Conservation (phyloP, 2,797 vertebrate species). For the Lutra lutra region DNA sequence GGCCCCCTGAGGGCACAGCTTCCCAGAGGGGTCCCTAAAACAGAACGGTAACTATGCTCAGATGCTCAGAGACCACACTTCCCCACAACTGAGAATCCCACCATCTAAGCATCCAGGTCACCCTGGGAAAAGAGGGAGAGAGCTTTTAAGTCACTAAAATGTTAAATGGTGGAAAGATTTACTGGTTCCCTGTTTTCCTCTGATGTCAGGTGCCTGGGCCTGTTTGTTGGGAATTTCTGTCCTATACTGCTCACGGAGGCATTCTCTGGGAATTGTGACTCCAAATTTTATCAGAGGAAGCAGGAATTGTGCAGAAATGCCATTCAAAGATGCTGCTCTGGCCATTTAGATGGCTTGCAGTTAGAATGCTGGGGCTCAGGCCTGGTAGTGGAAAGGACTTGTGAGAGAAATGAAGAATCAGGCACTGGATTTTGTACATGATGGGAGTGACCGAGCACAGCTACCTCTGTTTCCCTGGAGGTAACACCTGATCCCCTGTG, state of each 20-base stretch:
- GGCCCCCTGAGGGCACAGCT: no score
- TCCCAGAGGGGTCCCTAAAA: not conserved
- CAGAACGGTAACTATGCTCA: not conserved
- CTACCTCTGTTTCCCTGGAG: not conserved
- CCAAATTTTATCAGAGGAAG: slow-evolving; percentile 43
- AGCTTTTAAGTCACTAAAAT: slow-evolving; percentile 17
- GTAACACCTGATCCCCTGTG: not conserved
- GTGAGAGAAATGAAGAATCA: not conserved
- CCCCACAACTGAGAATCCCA: not conserved
- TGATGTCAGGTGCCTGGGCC: not conserved
- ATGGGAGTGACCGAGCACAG: not conserved
- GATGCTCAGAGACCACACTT: not conserved
- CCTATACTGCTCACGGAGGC: not conserved
- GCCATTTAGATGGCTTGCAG: slow-evolving; percentile 45
- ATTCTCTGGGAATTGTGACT: slow-evolving; percentile 12
- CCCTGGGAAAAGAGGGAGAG: not conserved
- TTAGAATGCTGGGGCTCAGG: slow-evolving; percentile 54
- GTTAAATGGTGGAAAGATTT: not conserved
- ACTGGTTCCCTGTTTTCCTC: not conserved
- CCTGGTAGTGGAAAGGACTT: not conserved
- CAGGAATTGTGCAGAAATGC: not conserved
- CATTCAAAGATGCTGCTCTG: slow-evolving; percentile 19
- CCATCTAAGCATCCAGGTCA: not conserved
- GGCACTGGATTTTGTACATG: not conserved
- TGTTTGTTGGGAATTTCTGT: slow-evolving; percentile 22